Evolutionary conservation across 1,140 invertebrate species (phyloP).

Genomic region (Trichonephila clavipes): DNA sequence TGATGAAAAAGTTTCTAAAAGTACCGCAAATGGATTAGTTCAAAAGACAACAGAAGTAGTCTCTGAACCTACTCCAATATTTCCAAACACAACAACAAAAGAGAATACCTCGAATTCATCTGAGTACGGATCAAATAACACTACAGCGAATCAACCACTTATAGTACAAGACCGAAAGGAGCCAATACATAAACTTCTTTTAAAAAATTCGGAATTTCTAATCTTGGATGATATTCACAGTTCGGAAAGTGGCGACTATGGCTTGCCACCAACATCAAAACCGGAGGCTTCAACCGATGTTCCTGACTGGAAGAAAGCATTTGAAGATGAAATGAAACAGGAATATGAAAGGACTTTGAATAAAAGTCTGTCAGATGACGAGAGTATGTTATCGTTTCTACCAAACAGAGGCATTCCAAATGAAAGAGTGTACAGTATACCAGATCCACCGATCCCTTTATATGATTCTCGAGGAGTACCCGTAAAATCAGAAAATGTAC

Average conservation of each 20-base stretch:
- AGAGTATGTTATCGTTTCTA: background rate
- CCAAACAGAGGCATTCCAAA: background rate
- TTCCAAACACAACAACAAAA: background rate
- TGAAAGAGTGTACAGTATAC: slow-evolving; percentile 40
- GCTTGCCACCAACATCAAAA: background rate
- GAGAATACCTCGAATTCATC: background rate
- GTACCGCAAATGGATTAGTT: background rate
- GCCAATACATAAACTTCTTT: background rate
- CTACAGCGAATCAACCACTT: background rate
- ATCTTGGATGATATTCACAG: slow-evolving; percentile 45
- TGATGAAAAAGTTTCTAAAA: background rate
- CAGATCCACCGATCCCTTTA: slow-evolving; percentile 21
- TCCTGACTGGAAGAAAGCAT: slow-evolving; percentile 54
- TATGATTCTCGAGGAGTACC: slow-evolving; percentile 61
- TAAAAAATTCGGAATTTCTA: slow-evolving; percentile 58
- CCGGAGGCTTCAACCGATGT: background rate
- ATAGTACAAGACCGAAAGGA: background rate
- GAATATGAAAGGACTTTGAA: slow-evolving; percentile 8
- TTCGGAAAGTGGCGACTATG: background rate
- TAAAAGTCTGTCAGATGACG: background rate
- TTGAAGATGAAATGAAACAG: slow-evolving; percentile 43
- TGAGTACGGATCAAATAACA: background rate
- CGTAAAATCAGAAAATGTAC: slow-evolving; percentile 71
- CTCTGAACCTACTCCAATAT: background rate
- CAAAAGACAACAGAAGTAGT: background rate